A percentile compares a stretch with the other conserved stretches of the same genome.
Conservation (phyloP, 2,113 vertebrate species). For the Zeus faber region DNA sequence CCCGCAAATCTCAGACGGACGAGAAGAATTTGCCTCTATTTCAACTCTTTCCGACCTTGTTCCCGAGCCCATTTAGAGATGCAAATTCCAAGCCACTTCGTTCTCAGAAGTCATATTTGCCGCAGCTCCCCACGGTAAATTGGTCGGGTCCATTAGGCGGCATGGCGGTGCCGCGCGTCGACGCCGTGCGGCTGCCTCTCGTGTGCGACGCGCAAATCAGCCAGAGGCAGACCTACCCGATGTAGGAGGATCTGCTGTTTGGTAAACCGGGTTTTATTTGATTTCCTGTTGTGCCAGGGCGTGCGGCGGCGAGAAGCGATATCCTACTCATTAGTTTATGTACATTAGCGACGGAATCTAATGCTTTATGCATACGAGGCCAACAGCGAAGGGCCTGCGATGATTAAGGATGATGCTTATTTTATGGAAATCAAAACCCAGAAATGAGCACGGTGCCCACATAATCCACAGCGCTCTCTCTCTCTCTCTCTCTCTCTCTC, state of each 20-base stretch:
- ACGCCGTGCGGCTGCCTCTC: slow-evolving; percentile 37
- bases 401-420: slow-evolving; percentile 75
- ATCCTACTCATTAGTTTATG: slow-evolving; percentile 73
- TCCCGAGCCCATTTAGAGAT: slow-evolving; percentile 47
- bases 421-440: slow-evolving; percentile 79
- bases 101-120: slow-evolving; percentile 50
- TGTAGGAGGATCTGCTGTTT: slow-evolving; percentile 45
- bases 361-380: slow-evolving; percentile 73
- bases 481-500: slow-evolving; percentile 3
- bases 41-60: slow-evolving; percentile 50
- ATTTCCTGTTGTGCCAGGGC: slow-evolving; percentile 61
- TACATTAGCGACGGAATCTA: slow-evolving; percentile 68
- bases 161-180: slow-evolving; percentile 35
- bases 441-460: slow-evolving; percentile 54
- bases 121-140: slow-evolving; percentile 40
- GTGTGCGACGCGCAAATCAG: slow-evolving; percentile 48
- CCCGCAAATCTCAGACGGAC: slow-evolving; percentile 27
- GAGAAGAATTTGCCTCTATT: slow-evolving; percentile 46
- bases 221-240: slow-evolving; percentile 41
- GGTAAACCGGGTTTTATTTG: slow-evolving; percentile 66
- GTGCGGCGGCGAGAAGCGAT: slow-evolving; percentile 42
- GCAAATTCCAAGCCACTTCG: slow-evolving; percentile 43
- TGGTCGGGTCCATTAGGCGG: slow-evolving; percentile 50
- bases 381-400: slow-evolving; percentile 49
- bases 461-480: slow-evolving; percentile 17